Base-by-base conservation (phyloP, 2,113 vertebrate species). In the Naja naja region DNA sequence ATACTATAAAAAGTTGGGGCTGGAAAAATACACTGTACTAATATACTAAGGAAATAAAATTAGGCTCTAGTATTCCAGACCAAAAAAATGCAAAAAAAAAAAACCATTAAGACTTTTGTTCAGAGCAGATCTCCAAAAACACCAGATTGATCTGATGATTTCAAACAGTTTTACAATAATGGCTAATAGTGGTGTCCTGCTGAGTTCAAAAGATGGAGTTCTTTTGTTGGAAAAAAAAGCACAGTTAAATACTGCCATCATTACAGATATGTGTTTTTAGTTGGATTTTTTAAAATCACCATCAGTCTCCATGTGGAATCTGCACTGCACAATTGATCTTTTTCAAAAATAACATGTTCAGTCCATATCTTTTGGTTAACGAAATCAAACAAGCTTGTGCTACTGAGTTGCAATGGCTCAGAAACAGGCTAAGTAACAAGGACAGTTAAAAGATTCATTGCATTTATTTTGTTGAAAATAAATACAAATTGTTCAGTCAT, bases 41-140 rank as follows among this genome's bases (percentile, higher is more conserved):
- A 5, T 34, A 5, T 69, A 69, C 5, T 34, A 69, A 69, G 30
- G 64, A 69, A 34, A 34, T 69, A 69, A 69, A 69, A 69, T 69
- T 69, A 87, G 93, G 89, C 92, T 96, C 93, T 92, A 20, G 34
- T 14, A 25, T 23, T 91, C 86, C 91, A 93, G 94, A 93, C 94
- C 11, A 91, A 49, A 49, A 49, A 47, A 47, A 7, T 1, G 5
- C 92, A 45, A 64, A 88, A 88, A 93, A 95, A 93, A 1, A 74
- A 14, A 4, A 92, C 94, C 94, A 96, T 95, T 96, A 97, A 97
- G 93, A 95, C 94, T 95, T 95, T 95, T 96, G 95, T 97, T 98
- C 95, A 97, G 58, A 94, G 92, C 0, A 0, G 89, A 89, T 52
- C 96, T 96, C 81, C 94, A 92, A 96, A 95, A 97, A 94, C 94